Base-by-base conservation (phyloP, 2,797 vertebrate species). In the Melanotaenia trifasciata region DNA sequence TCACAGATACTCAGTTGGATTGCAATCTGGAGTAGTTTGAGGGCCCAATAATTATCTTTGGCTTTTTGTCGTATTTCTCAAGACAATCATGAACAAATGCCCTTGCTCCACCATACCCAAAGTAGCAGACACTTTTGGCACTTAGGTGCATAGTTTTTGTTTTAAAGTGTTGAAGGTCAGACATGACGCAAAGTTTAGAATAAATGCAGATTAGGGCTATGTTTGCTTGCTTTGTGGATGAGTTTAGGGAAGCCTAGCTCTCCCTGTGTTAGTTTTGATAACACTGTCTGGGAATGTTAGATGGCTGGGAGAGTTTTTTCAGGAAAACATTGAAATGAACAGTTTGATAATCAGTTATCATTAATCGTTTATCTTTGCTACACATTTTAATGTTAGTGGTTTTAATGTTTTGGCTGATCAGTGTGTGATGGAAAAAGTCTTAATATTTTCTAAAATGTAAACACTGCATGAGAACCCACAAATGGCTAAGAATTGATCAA, bases 401-500 rank as follows among this genome's bases (percentile, higher is more conserved):
- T 54, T 6, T 56, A 13, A 3, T 16, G 51, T 40, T 22, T 50
- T 28, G 35, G 36, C 51, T 40, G 35, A 43, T n/a, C 43, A 47
- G 51, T 54, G 4, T 20, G 4, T 40, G 24, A 2, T 50, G 30
- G 1, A n/a, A 63, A 50, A 0, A 54, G 28, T 13, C 1, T n/a
- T 61, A 56, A 0, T 24, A 5, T 30, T 64, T 35, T n/a, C 16
- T 45, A 54, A 0, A 54, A 22, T 12, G 1, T n/a, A 58, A 50
- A 0, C 1, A 8, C n/a, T 28, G 5, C 33, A 63, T 28, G 47
- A 5, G 16, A 54, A 64, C 14, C 13, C 36, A 30, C 30, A 30
- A 30, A 30, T 30, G 30, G 30, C 30, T 30, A 30, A 30, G 58
- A 51, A 26, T 3, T 70, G 53, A 72, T 70, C 33, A 84, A 61